phyloP scores from a whole-genome alignment of 1,140 invertebrate species.

The Myzus persicae region DNA sequence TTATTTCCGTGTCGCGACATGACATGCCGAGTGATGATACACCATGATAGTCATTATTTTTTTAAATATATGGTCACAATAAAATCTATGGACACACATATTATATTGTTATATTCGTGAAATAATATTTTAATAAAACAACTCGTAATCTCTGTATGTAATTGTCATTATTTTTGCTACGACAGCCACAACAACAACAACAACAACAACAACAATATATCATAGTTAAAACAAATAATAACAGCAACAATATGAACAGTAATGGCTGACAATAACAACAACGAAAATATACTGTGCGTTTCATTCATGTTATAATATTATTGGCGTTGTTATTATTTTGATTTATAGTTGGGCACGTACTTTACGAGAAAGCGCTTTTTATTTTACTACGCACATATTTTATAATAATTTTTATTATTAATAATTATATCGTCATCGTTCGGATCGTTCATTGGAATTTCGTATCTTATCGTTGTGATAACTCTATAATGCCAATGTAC shows the following conservation, averaged over 20 bases:
- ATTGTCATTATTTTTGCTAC: background rate
- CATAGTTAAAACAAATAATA: no score
- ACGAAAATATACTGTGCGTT: background rate
- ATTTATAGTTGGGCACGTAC: background rate
- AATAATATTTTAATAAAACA: background rate
- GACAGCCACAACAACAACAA: background rate
- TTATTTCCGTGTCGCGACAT: background rate
- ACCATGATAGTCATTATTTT: background rate
- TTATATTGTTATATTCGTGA: background rate
- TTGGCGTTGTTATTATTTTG: background rate
- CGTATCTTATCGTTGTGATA: background rate
- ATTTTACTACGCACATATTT: constrained; percentile 18
- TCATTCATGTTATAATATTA: background rate
- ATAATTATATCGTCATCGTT: no score
- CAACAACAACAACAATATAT: background rate
- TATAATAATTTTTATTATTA: background rate
- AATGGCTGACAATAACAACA: background rate
- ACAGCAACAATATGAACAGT: background rate
- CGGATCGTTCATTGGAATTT: background rate
- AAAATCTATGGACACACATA: background rate
- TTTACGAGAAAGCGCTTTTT: background rate
- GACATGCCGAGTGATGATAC: background rate
- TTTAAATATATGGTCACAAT: background rate
- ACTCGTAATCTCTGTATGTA: background rate
- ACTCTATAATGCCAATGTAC: background rate